Evolutionary conservation across 1,140 invertebrate species (phyloP), one percentile per base, ranked within the genome.

Genomic region (Chelonus insularis): DNA sequence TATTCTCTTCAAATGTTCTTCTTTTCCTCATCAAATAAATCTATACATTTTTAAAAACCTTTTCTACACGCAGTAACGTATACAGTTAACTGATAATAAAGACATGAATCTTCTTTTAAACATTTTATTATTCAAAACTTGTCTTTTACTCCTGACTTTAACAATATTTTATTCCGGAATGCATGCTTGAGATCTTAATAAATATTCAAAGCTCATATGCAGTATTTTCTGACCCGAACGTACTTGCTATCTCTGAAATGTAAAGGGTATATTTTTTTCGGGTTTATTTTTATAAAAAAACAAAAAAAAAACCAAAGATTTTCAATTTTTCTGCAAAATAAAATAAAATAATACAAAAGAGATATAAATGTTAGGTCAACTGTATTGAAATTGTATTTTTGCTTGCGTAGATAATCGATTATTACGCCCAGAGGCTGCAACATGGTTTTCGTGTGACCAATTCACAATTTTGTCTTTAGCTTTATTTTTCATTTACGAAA

Each of bases 141-240:
- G 25, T 29, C 25, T 29, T 29, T 29, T 29, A 29, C 25, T 7
- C 37, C 4, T n/a, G 11, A 23, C 29, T 14, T 9, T 12, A 52
- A 52, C 32, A 32, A 52, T 52, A 52, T 52, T 52, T 52, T 36
- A 52, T 32, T 34, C 34, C 34, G 50, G 18, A 50, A 52, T 25
- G 14, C 48, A 21, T 51, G 48, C 48, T 52, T 52, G 32, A 14
- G 29, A 36, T 32, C 32, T 34, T 52, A 52, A 52, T 29, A 29
- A 29, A 52, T 52, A 52, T 52, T 52, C 50, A 52, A 29, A 32
- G 50, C 50, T 52, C 32, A 52, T 52, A 52, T 52, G 50, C 50
- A 52, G 50, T 52, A 52, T 52, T 32, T 52, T 29, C 25, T 29
- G 25, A 29, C 25, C 25, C 25, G 25, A 29, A 29, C 3, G 25